A percentile compares a stretch with the other conserved stretches of the same genome.
Conservation (phyloP, 2,797 vertebrate genomes). For the Odontamblyopus lacepedii region DNA sequence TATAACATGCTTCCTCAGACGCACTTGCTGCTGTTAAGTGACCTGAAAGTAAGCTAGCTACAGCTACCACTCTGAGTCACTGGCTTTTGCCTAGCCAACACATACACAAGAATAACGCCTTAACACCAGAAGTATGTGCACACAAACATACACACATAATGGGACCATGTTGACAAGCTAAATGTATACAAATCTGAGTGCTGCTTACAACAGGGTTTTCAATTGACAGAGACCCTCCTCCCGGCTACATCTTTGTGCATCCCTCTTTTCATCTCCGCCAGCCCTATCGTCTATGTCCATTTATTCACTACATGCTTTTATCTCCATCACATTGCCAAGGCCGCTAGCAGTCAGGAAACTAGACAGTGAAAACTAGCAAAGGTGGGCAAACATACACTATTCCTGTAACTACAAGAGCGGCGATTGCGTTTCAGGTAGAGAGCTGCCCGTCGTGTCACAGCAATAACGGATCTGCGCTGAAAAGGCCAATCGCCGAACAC, state of each 20-base stretch:
- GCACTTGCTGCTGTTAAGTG: slow-evolving; percentile 73
- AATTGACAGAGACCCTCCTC: slow-evolving; percentile 29
- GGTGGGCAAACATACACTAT: slow-evolving; percentile 36
- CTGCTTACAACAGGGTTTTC: slow-evolving; percentile 33
- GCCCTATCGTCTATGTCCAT: slow-evolving; percentile 27
- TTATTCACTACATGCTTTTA: slow-evolving; percentile 58
- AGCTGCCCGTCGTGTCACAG: slow-evolving; percentile 41
- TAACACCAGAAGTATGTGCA: slow-evolving; percentile 36
- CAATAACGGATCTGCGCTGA: slow-evolving; percentile 65
- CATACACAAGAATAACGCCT: slow-evolving; percentile 55
- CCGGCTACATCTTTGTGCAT: slow-evolving; percentile 25
- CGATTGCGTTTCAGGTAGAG: slow-evolving; percentile 49
- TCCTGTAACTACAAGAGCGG: slow-evolving; percentile 38
- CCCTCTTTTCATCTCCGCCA: slow-evolving; percentile 26
- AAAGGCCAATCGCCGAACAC: slow-evolving; percentile 64
- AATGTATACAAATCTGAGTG: slow-evolving; percentile 44
- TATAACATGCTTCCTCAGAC: slow-evolving; percentile 71
- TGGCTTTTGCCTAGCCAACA: slow-evolving; percentile 60
- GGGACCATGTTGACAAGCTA: slow-evolving; percentile 42
- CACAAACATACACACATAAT: slow-evolving; percentile 28
- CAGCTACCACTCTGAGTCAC: slow-evolving; percentile 71
- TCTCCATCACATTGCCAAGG: slow-evolving; percentile 53
- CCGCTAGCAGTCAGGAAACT: slow-evolving; percentile 47
- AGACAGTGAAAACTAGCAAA: slow-evolving; percentile 14
- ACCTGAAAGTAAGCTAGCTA: slow-evolving; percentile 77